These are phyloP conservation scores for Ciconia stormi DNA, from an alignment of 2,113 vertebrate species.

Conservation along the genomic window DNA sequence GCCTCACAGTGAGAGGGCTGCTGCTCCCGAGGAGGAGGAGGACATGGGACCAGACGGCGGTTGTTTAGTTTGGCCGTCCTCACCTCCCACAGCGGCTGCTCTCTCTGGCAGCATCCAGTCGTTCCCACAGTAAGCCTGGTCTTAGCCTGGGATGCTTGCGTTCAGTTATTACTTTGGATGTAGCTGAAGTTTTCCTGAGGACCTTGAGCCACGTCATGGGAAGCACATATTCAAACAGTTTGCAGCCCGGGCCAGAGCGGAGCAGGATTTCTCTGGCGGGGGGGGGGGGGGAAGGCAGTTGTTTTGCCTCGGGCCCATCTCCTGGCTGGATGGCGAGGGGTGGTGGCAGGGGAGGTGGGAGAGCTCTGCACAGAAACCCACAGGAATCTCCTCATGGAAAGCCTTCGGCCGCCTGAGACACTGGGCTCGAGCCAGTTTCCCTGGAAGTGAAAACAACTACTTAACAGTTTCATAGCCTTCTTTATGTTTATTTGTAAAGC, in stretches of 20 bases:
- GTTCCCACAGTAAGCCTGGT: constrained; percentile 5
- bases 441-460: background rate
- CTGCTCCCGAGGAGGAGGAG: background rate
- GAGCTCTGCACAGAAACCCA: background rate
- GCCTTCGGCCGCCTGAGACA: background rate
- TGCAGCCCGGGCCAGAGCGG: background rate
- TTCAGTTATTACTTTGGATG: background rate
- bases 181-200: background rate
- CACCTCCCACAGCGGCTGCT: background rate
- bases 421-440: background rate
- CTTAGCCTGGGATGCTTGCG: background rate
- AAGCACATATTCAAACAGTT: background rate
- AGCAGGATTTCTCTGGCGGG: background rate
- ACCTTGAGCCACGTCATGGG: background rate
- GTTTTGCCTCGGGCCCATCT: background rate
- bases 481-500: background rate
- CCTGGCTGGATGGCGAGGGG: background rate
- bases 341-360: background rate
- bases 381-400: background rate
- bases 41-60: background rate
- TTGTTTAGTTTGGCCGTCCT: constrained; percentile 25
- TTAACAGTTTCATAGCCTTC: background rate
- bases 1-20: background rate
- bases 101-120: background rate
- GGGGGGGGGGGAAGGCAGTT: background rate